Base-by-base conservation (phyloP, 2,888 invertebrate species). In the Pterostichus niger region DNA sequence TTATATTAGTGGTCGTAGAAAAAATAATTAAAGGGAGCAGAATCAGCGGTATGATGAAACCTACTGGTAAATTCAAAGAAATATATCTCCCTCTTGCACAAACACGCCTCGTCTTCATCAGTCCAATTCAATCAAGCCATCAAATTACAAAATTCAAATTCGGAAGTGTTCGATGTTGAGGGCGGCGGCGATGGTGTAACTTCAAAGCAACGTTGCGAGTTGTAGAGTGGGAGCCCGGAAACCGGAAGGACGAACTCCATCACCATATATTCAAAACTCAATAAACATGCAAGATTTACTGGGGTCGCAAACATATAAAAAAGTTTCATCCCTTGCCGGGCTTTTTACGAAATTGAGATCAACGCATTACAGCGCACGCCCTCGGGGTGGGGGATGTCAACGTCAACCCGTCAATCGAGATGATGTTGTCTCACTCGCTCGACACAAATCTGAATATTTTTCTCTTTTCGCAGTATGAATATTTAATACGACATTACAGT, bases 261-360 rank as follows among this genome's bases (percentile, higher is more conserved):
- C 71, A 71, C 71, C 56, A 75, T 82, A 82, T 80, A 82, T 82
- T 82, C 82, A 82, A 75, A 82, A 59, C 75, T 61, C 82, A 82
- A 82, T 82, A 82, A 82, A 82, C 75, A 82, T 82, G 75, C 59
- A 82, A 82, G 82, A 75, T 82, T 82, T 82, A 82, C 75, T 82
- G 75, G 82, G 75, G 82, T 56, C 49, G 75, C 56, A 82, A 61
- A 61, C 56, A 75, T 75, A 75, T 73, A 81, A 81, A 81, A 75
- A 81, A 81, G 35, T 73, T 73, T 73, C 73, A 73, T 52, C 35
- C 73, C 44, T 17, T 6, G 40, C 71, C 15, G 13, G 68, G 75
- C 82, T 82, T 82, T 82, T 82, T 82, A 59, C 73, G 54, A 82
- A 82, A 82, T 82, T 82, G 82, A 75, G 82, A 75, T 82, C 59